Conservation (phyloP, 2,797 vertebrate genomes). For the Squalus acanthias region DNA sequence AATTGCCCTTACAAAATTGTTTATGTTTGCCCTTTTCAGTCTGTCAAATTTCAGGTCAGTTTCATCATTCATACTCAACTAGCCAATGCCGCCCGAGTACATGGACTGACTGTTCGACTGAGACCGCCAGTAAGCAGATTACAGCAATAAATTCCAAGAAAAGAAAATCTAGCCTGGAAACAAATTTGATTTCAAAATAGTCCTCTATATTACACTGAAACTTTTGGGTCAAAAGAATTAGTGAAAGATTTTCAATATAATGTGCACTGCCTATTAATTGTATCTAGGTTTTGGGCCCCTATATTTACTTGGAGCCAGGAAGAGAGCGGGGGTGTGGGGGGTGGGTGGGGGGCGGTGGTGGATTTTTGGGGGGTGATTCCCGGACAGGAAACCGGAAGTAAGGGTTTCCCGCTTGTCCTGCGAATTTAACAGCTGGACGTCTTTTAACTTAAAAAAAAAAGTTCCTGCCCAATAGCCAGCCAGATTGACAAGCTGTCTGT, state of each 20-base stretch:
- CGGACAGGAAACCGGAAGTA: not conserved
- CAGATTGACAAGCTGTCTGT: no score
- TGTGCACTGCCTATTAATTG: not conserved
- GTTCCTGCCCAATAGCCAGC: no score
- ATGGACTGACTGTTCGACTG: not conserved
- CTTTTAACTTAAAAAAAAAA: no score
- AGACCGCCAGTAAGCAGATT: not conserved
- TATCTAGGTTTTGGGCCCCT: not conserved
- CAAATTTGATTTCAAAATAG: not conserved
- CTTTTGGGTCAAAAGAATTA: not conserved
- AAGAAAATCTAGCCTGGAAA: not conserved
- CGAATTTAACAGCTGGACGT: not conserved
- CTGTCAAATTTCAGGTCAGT: not conserved
- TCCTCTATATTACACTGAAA: not conserved
- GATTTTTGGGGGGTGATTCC: not conserved
- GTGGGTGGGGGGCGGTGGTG: not conserved
- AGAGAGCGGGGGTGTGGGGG: not conserved
- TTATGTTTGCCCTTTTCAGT: not conserved
- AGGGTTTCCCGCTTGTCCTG: not conserved
- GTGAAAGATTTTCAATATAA: not conserved
- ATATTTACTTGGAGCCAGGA: no score
- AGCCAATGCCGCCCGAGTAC: not conserved
- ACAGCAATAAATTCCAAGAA: not conserved
- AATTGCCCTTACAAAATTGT: not conserved
- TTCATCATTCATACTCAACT: not conserved